Evolutionary conservation across 2,888 invertebrate species (phyloP), one percentile per base, ranked within the genome.

Genomic region (Lasiommata megera): DNA sequence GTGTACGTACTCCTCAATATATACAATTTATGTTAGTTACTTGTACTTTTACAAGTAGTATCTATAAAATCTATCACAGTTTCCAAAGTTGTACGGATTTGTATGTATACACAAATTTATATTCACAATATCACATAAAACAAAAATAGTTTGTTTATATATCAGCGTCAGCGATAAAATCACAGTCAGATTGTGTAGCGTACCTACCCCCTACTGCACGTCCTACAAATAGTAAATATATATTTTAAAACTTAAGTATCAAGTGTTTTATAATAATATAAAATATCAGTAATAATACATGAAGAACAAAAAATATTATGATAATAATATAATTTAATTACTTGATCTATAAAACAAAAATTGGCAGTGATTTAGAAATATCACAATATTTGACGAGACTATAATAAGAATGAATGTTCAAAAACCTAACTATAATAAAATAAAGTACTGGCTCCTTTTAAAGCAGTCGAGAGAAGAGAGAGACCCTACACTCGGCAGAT

Each of bases 41-140:
- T n/a, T n/a, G n/a, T n/a, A n/a, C n/a, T n/a, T n/a, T n/a, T n/a
- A n/a, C n/a, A n/a, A 18, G 18, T 48, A 18, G 9, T 23, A 14
- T 12, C 37, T 50, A 50, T 36, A 50, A 23, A 23, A 7, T 50
- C 9, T 40, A 51, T 51, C 51, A 40, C 40, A 51, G 51, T 16
- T 29, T 38, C 23, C 14, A 37, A 44, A 28, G 16, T 48, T 48
- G 37, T 40, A 29, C 29, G 29, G 28, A 40, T 14, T 51, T 23
- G 9, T 34, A 3, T 51, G 9, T 14, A 29, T 12, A 43, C 11
- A 14, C 9, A 44, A 46, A 29, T 12, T 23, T 8, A 28, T 23
- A 50, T 23, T 36, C 14, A 38, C 28, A 18, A 47, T 6, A 23
- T 18, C 18, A 37, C 18, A 28, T 5, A 14, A 28, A 16, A 23